Conservation (phyloP, 2,797 vertebrate species). For the Darevskia mixta region DNA sequence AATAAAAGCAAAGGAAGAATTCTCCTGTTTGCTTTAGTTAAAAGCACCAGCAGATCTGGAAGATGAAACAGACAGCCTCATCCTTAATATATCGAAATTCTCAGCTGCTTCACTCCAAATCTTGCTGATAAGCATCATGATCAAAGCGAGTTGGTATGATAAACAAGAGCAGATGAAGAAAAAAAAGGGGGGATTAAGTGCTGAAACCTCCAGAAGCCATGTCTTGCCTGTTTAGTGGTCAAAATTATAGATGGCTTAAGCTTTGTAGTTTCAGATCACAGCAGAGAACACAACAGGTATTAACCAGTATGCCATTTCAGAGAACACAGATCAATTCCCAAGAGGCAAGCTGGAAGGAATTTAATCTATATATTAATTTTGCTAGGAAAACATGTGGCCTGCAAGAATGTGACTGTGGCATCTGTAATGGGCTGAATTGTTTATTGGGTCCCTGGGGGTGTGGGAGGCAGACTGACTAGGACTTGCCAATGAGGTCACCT, state of each 20-base stretch:
- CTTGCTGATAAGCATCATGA: constrained; percentile 52
- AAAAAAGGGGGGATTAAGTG: constrained; percentile 57
- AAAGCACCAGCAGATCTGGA: constrained; percentile 4
- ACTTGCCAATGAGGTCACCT: not conserved
- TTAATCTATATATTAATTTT: constrained; percentile 1
- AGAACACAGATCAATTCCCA: constrained; percentile 32
- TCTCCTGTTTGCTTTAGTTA: constrained; percentile 37
- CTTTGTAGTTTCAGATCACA: constrained; percentile 46
- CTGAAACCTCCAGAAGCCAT: constrained; percentile 39
- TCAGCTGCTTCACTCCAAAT: constrained; percentile 35
- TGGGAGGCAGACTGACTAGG: not conserved
- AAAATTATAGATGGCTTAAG: constrained; percentile 40
- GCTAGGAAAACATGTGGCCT: not conserved
- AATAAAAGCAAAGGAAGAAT: not conserved
- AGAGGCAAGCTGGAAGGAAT: constrained; percentile 40
- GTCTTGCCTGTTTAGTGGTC: constrained; percentile 20
- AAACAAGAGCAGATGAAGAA: constrained; percentile 47
- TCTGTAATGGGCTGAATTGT: not conserved
- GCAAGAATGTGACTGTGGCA: not conserved
- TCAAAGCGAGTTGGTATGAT: constrained; percentile 51
- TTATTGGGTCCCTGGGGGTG: not conserved
- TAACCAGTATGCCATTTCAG: constrained; percentile 42
- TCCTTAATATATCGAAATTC: constrained; percentile 29
- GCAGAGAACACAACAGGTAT: constrained; percentile 21
- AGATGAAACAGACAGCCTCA: constrained; percentile 21